Percentiles rank a stretch among this genome's conserved stretches.
Evolutionary conservation across 2,797 vertebrate genomes (phyloP).

Genomic region (Lepus oiostolus): DNA sequence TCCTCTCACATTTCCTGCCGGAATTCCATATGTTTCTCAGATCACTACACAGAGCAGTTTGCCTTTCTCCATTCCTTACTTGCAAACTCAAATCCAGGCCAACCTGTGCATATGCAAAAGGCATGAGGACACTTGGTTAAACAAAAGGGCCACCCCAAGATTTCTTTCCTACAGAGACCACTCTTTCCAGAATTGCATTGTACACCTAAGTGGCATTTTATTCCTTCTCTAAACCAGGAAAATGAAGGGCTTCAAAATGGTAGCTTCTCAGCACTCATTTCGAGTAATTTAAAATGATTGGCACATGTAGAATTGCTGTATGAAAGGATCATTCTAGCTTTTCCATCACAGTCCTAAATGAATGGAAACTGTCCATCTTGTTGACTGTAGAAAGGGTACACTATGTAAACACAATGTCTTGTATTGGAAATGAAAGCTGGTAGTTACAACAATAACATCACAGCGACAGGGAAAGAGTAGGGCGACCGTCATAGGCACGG

Average conservation of each 20-base stretch:
- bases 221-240: constrained; percentile 19
- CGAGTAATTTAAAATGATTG: constrained; percentile 47
- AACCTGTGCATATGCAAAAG: not conserved
- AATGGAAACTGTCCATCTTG: constrained; percentile 47
- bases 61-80: not conserved
- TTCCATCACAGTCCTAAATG: not conserved
- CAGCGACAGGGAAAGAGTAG: not conserved
- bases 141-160: not conserved
- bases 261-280: constrained; percentile 12
- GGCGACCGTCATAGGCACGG: not conserved
- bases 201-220: not conserved
- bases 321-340: not conserved
- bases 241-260: constrained; percentile 55
- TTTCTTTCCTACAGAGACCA: not conserved
- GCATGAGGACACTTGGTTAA: not conserved
- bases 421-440: not conserved
- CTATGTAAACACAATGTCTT: not conserved
- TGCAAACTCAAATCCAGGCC: not conserved
- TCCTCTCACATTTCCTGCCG: constrained; percentile 53
- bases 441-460: not conserved
- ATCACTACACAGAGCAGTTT: not conserved
- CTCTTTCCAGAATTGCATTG: not conserved
- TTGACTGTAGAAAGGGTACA: not conserved
- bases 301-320: constrained; percentile 20
- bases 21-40: constrained; percentile 38